Evolutionary conservation across 2,797 vertebrate species (phyloP).

Genomic region (Macropus fuliginosus): DNA sequence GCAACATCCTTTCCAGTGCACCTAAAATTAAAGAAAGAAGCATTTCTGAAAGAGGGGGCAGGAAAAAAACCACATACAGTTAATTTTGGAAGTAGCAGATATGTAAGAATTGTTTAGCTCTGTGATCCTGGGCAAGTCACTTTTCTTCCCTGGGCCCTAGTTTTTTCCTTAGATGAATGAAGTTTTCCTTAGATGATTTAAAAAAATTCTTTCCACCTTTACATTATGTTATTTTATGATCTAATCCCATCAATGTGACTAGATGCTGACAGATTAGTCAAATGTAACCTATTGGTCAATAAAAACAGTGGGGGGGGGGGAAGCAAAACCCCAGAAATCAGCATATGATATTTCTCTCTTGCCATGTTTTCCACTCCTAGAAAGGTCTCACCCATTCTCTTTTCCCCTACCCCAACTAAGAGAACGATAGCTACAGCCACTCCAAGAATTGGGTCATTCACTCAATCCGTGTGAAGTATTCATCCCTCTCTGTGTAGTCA

Average conservation of each 20-base stretch:
- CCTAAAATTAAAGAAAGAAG: background rate
- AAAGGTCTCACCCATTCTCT: background rate
- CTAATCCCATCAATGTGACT: background rate
- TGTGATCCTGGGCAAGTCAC: background rate
- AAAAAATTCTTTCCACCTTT: background rate
- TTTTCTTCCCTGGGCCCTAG: background rate
- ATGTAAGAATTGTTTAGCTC: background rate
- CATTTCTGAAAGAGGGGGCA: background rate
- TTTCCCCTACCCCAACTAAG: no score
- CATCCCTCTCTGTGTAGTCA: background rate
- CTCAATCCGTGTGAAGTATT: background rate
- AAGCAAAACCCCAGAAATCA: slow-evolving; percentile 18
- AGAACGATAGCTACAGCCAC: background rate
- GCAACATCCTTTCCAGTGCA: background rate
- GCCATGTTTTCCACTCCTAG: background rate
- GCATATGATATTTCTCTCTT: background rate
- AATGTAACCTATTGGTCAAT: background rate
- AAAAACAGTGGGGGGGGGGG: background rate
- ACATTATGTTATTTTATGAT: background rate
- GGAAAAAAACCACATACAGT: background rate
- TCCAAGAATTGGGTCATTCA: background rate
- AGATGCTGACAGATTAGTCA: background rate
- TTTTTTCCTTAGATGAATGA: background rate
- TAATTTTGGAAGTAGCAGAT: background rate
- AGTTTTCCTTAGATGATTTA: background rate